Evolutionary conservation across 2,888 invertebrate genomes (phyloP).

Genomic region (Fragum whitleyi): DNA sequence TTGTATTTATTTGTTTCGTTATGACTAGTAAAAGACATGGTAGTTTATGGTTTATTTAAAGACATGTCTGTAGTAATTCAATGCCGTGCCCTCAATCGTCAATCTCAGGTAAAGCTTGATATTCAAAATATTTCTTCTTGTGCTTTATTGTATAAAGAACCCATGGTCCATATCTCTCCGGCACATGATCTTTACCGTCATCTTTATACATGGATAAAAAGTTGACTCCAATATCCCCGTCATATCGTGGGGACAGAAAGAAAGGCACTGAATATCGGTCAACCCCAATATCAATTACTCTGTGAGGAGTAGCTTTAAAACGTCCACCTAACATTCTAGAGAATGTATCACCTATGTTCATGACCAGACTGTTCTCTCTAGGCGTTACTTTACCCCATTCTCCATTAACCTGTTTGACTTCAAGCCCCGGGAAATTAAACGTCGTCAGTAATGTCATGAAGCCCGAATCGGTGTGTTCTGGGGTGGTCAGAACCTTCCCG

Average conservation of each 20-base stretch:
- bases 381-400: slow-evolving; percentile 64
- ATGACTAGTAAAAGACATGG: too few species aligned
- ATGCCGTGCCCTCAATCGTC: too few species aligned
- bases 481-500: slow-evolving; percentile 63
- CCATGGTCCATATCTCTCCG: slow-evolving; percentile 56
- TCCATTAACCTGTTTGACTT: slow-evolving; percentile 57
- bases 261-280: slow-evolving; percentile 70
- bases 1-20: too few species aligned
- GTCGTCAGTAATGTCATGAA: slow-evolving; percentile 67
- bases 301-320: slow-evolving; percentile 68
- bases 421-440: slow-evolving; percentile 66
- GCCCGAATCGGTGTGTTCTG: slow-evolving; percentile 68
- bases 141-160: slow-evolving; percentile 51
- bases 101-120: slow-evolving; percentile 66
- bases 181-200: slow-evolving; percentile 45
- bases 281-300: slow-evolving; percentile 65
- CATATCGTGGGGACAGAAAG: slow-evolving; percentile 66
- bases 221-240: slow-evolving; percentile 62
- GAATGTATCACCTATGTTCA: slow-evolving; percentile 72
- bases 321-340: slow-evolving; percentile 67
- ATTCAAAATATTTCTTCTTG: slow-evolving; percentile 67
- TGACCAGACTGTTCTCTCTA: slow-evolving; percentile 66
- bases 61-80: too few species aligned
- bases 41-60: too few species aligned
- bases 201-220: slow-evolving; percentile 43